phyloP scores from a whole-genome alignment of 2,888 invertebrate species.

The Himalopsyche tibetana region DNA sequence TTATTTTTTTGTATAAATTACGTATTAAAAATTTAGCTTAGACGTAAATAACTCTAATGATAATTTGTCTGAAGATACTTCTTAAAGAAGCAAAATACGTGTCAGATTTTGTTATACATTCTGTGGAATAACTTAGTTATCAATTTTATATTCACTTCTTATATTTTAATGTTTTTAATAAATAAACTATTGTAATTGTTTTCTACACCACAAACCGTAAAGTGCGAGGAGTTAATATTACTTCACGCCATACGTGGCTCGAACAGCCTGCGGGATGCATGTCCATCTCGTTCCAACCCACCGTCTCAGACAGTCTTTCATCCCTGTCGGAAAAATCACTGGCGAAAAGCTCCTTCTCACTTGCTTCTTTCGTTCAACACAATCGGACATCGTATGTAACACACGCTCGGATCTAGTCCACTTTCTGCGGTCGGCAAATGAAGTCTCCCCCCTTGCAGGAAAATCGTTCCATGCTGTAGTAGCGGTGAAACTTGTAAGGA shows the following conservation, averaged over 20 bases:
- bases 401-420: constrained; percentile 44
- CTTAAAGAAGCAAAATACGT: too few relatives aligned
- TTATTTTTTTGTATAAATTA: too few relatives aligned
- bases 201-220: not conserved
- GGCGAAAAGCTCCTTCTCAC: constrained; percentile 21
- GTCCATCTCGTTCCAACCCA: not conserved
- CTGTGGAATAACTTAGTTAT: too few relatives aligned
- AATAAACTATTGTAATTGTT: not conserved
- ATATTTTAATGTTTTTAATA: not conserved
- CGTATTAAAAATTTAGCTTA: too few relatives aligned
- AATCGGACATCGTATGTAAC: constrained; percentile 50
- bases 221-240: constrained; percentile 41
- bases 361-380: constrained; percentile 50
- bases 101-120: too few relatives aligned
- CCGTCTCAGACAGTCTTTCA: not conserved
- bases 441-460: constrained; percentile 23
- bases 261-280: constrained; percentile 11
- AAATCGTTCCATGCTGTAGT: not conserved
- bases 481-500: constrained; percentile 8
- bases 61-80: too few relatives aligned
- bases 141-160: too few relatives aligned
- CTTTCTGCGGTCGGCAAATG: constrained; percentile 28
- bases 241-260: constrained; percentile 14
- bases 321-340: constrained; percentile 31
- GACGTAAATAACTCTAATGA: too few relatives aligned